A percentile compares a stretch with the other conserved stretches of the same genome.
phyloP scores from a whole-genome alignment of 1,140 invertebrate species.

The Zaprionus vittiger region DNA sequence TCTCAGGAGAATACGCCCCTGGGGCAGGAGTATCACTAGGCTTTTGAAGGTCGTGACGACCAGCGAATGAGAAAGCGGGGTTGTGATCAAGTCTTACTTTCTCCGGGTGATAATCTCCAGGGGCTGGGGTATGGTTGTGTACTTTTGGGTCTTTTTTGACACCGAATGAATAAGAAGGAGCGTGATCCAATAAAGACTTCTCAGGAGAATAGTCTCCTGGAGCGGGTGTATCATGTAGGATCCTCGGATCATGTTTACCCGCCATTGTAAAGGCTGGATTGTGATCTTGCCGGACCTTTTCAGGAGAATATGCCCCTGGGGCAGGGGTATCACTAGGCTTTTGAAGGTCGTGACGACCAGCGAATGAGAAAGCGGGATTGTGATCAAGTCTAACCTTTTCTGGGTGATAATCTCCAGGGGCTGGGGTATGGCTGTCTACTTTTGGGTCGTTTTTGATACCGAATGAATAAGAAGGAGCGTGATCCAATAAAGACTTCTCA shows the following conservation, averaged over 20 bases:
- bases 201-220: conserved; percentile 91
- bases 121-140: conserved; percentile 88
- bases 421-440: conserved; percentile 78
- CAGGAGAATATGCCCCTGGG: conserved; percentile 86
- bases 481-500: conserved; percentile 88
- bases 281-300: conserved; percentile 86
- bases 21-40: conserved; percentile 86
- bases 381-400: conserved; percentile 86
- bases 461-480: conserved; percentile 86
- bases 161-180: conserved; percentile 85
- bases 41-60: conserved; percentile 85
- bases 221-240: conserved; percentile 86
- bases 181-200: conserved; percentile 85
- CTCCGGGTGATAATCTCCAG: conserved; percentile 86
- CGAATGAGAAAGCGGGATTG: conserved; percentile 85
- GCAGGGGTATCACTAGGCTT: conserved; percentile 89
- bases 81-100: conserved; percentile 87
- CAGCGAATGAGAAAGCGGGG: conserved; percentile 85
- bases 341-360: conserved; percentile 85
- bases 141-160: conserved; percentile 83
- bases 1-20: conserved; percentile 87
- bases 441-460: conserved; percentile 85
- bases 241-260: conserved; percentile 86
- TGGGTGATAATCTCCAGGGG: conserved; percentile 86
- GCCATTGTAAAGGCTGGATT: conserved; percentile 87